These are phyloP conservation scores for Lepidurus apus DNA, from an alignment of 1,140 invertebrate species.

Conservation along the genomic window DNA sequence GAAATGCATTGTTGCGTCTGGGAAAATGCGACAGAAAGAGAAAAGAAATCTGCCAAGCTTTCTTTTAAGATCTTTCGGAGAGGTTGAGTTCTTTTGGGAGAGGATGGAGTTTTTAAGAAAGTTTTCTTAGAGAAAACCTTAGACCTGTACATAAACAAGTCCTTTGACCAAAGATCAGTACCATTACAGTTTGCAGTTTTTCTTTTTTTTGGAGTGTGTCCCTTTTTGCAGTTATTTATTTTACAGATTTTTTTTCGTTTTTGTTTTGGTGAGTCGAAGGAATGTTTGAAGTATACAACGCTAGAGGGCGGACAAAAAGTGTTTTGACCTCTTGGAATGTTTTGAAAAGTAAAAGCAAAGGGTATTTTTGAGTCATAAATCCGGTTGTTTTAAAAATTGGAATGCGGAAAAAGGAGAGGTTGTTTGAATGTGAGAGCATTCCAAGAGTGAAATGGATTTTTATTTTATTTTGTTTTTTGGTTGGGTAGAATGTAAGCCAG, in stretches of 20 bases:
- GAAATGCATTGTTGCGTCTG: background rate
- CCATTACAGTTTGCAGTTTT: background rate
- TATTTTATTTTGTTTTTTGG: background rate
- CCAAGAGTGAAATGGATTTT: background rate
- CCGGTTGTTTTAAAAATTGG: background rate
- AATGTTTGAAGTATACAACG: background rate
- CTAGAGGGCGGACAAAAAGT: background rate
- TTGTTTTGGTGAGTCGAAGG: background rate
- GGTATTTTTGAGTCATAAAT: background rate
- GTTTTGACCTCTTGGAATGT: background rate
- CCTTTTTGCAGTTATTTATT: background rate
- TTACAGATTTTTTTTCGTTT: background rate
- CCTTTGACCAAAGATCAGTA: constrained; percentile 19
- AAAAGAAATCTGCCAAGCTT: background rate
- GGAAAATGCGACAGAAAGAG: background rate
- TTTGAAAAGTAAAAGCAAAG: background rate
- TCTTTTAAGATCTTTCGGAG: background rate
- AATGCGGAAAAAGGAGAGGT: background rate
- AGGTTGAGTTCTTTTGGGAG: background rate
- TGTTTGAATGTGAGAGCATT: constrained; percentile 1
- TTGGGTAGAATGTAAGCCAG: background rate
- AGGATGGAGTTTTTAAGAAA: background rate
- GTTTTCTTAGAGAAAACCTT: background rate
- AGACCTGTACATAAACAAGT: background rate
- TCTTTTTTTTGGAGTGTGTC: background rate